A percentile compares a stretch with the other conserved stretches of the same genome.
These are phyloP conservation scores for Bursaphelenchus okinawaensis DNA, from an alignment of 2,888 invertebrate genomes.

Conservation along the genomic window DNA sequence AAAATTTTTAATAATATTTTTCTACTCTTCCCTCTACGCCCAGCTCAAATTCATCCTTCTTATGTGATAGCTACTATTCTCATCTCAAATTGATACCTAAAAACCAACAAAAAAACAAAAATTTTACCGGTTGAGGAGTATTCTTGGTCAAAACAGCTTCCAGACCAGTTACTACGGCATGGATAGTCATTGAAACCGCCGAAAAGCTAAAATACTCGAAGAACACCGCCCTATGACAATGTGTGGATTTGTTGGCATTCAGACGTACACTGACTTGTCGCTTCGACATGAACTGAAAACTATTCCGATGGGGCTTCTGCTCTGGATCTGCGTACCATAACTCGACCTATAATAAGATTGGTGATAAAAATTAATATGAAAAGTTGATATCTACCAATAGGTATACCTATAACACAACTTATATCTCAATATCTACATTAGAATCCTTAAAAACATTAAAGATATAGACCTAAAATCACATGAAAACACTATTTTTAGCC, in stretches of 20 bases:
- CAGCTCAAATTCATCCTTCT: neutral
- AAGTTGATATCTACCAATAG: too few species aligned
- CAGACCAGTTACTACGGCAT: conserved; percentile 32
- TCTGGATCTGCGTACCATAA: conserved; percentile 30
- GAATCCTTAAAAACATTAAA: too few species aligned
- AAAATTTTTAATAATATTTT: neutral
- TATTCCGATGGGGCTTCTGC: conserved; percentile 14
- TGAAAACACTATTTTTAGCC: too few species aligned
- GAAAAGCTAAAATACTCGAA: conserved; percentile 38
- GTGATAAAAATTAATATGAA: too few species aligned
- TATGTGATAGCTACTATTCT: neutral
- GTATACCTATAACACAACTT: too few species aligned
- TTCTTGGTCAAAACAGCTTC: conserved; percentile 28
- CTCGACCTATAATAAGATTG: conserved; percentile 20
- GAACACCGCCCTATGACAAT: conserved; percentile 33
- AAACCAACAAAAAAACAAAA: neutral
- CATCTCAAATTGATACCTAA: neutral
- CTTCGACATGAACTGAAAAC: conserved; percentile 25
- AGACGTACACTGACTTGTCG: conserved; percentile 16
- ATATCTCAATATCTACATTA: too few species aligned
- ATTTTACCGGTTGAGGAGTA: conserved; percentile 32
- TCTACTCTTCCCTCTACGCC: neutral
- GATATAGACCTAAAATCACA: too few species aligned
- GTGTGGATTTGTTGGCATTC: conserved; percentile 21
- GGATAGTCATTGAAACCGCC: conserved; percentile 34